Percentiles rank a stretch among this genome's conserved stretches.
phyloP scores from a whole-genome alignment of 2,113 vertebrate species.

The Coturnix japonica region DNA sequence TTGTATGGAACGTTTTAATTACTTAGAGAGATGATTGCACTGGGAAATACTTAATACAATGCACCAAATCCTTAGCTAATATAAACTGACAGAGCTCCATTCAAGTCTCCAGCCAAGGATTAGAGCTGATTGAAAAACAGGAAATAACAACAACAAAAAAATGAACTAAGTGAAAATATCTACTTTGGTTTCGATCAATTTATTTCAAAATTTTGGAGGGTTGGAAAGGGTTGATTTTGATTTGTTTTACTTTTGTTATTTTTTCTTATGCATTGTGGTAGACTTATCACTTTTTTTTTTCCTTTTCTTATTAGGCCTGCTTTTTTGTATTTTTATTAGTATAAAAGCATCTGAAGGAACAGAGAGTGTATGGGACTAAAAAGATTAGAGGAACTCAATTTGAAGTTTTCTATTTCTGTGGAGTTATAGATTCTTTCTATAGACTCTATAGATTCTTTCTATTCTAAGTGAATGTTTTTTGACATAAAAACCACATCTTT shows the following conservation, averaged over 20 bases:
- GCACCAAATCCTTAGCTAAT: constrained; percentile 55
- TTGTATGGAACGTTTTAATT: constrained; percentile 63
- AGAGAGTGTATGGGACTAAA: not conserved
- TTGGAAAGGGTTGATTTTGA: fast-evolving
- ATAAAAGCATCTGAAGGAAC: not conserved
- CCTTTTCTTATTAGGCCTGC: not conserved
- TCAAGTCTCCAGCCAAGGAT: constrained; percentile 41
- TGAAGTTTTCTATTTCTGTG: not conserved
- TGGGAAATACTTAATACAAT: constrained; percentile 49
- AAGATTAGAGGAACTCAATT: not conserved
- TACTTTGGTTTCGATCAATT: constrained; percentile 3
- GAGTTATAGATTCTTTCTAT: not conserved
- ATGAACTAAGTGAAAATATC: constrained; percentile 3
- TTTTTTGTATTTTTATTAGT: constrained; percentile 15
- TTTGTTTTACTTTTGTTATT: not conserved
- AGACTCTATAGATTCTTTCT: not conserved
- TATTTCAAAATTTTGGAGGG: not conserved
- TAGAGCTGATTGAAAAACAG: constrained; percentile 45
- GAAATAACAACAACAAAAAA: constrained; percentile 8
- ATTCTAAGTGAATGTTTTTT: not conserved
- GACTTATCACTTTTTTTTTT: not conserved
- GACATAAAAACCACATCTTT: not conserved
- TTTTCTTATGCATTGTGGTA: not conserved
- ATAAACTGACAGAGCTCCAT: constrained; percentile 30
- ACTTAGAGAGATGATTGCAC: constrained; percentile 42